Evolutionary conservation across 1,140 invertebrate genomes (phyloP), one percentile per base, ranked within the genome.

Genomic region (Trachymyrmex septentrionalis): DNA sequence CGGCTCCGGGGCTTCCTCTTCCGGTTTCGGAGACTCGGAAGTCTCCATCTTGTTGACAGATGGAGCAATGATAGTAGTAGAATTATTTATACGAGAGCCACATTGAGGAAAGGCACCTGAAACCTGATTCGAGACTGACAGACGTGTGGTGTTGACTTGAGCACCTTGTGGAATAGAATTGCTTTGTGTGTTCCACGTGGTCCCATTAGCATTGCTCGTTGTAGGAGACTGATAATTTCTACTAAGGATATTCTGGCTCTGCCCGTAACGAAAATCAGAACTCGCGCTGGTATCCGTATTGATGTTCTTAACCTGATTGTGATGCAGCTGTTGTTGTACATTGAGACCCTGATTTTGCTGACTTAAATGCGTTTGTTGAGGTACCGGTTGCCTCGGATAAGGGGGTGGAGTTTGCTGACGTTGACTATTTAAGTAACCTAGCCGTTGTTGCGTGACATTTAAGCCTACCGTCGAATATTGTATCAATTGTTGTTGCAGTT

Each of bases 201-300:
- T 93, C 80, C 94, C 94, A 66, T 95, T 95, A 30, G 92, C 85
- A 66, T 88, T 91, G 78, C 87, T 78, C 9, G 88, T 55, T 55
- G 87, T 76, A 14, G 84, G 21, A 21, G 80, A 38, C 48, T 89
- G 82, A 85, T 93, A 95, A 93, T 95, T 95, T 93, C 95, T 94
- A 77, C 94, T 95, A 7, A 95, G 87, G 38, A 95, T 95, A 89
- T 95, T 95, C 85, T 95, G 95, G 88, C 94, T 95, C 73, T 95
- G 95, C 66, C 95, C 94, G 63, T 95, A 95, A n/a, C 94, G 95
- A 92, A 95, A 95, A 91, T 95, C 95, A 84, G 89, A 95, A 21
- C 92, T 95, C 30, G 93, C 93, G 38, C 93, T 93, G 0, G 94
- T 94, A 77, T 95, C 95, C 16, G 95, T 90, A 38, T 95, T 95